Percentiles rank a stretch among this genome's conserved stretches.
These are phyloP conservation scores for Calliopsis andreniformis DNA, from an alignment of 1,140 invertebrate genomes.

Conservation along the genomic window DNA sequence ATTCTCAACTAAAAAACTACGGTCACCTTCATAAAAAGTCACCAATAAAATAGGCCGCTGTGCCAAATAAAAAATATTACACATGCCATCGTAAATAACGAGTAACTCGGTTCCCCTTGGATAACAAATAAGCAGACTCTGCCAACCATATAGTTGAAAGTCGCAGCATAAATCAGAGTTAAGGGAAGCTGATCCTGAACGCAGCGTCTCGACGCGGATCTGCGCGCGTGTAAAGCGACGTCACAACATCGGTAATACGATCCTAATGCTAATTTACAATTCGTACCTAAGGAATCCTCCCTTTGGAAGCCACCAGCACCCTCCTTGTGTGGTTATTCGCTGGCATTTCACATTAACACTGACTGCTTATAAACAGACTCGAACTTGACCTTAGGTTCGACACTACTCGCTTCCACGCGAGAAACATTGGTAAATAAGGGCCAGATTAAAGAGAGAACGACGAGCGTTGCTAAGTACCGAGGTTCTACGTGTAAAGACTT, in stretches of 20 bases:
- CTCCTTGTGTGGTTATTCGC: conserved; percentile 29
- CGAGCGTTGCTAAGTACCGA: not conserved
- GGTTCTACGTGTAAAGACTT: conserved; percentile 24
- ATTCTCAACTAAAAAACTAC: no score
- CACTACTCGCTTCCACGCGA: conserved; percentile 34
- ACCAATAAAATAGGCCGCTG: conserved; percentile 13
- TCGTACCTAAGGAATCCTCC: conserved; percentile 62
- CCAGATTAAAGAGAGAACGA: no score
- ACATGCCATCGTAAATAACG: conserved; percentile 59
- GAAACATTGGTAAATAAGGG: conserved; percentile 5
- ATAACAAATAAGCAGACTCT: conserved; percentile 42
- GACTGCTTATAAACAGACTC: conserved; percentile 39
- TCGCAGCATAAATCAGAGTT: conserved; percentile 75
- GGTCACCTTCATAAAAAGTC: no score
- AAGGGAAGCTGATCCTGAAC: conserved; percentile 69
- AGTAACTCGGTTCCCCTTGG: conserved; percentile 51
- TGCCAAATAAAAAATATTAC: not conserved
- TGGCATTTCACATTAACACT: conserved; percentile 44
- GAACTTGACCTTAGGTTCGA: conserved; percentile 58
- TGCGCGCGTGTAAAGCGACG: conserved; percentile 71
- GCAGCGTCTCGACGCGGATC: conserved; percentile 56
- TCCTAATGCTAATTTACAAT: conserved; percentile 79
- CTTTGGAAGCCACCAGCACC: not conserved
- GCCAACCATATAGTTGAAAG: conserved; percentile 11
- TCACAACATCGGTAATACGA: conserved; percentile 78